These are phyloP conservation scores for Agapostemon virescens DNA, from an alignment of 2,888 invertebrate genomes.

Conservation along the genomic window DNA sequence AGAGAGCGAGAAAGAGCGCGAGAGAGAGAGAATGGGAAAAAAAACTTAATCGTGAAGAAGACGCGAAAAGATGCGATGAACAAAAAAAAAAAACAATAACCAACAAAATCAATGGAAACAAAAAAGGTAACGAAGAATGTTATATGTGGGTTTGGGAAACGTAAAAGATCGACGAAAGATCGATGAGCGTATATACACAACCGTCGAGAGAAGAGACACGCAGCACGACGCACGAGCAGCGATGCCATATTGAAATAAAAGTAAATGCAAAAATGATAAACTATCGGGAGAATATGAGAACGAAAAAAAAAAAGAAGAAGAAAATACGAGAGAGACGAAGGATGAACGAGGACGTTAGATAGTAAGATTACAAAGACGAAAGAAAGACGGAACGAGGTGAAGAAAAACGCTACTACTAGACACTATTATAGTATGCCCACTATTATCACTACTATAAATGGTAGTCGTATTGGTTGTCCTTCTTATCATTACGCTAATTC, in stretches of 20 bases:
- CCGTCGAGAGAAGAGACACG: slow-evolving; percentile 64
- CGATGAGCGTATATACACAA: slow-evolving; percentile 16
- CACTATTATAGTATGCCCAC: slow-evolving; percentile 77
- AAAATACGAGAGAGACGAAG: slow-evolving; percentile 21
- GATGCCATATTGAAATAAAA: slow-evolving; percentile 74
- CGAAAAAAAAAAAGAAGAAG: slow-evolving; percentile 47
- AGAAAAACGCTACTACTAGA: slow-evolving; percentile 74
- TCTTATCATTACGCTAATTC: slow-evolving; percentile 74
- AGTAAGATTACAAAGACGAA: slow-evolving; percentile 58
- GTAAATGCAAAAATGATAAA: slow-evolving; percentile 45
- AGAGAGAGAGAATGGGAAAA: no score
- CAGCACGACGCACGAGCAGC: slow-evolving; percentile 66
- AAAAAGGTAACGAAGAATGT: neutral
- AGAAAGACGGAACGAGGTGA: slow-evolving; percentile 59
- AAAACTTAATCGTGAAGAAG: slow-evolving; percentile 42
- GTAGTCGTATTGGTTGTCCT: slow-evolving; percentile 76
- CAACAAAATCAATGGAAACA: slow-evolving; percentile 26
- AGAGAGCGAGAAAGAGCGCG: slow-evolving; percentile 56
- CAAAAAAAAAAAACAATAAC: no score
- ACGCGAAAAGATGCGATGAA: slow-evolving; percentile 24
- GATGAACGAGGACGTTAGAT: slow-evolving; percentile 51
- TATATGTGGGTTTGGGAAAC: slow-evolving; percentile 2
- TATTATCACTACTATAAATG: slow-evolving; percentile 77
- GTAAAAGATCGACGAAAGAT: slow-evolving; percentile 13
- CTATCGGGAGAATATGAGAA: slow-evolving; percentile 63